Conservation (phyloP, 2,113 vertebrate species). For the Hymenochirus boettgeri region DNA sequence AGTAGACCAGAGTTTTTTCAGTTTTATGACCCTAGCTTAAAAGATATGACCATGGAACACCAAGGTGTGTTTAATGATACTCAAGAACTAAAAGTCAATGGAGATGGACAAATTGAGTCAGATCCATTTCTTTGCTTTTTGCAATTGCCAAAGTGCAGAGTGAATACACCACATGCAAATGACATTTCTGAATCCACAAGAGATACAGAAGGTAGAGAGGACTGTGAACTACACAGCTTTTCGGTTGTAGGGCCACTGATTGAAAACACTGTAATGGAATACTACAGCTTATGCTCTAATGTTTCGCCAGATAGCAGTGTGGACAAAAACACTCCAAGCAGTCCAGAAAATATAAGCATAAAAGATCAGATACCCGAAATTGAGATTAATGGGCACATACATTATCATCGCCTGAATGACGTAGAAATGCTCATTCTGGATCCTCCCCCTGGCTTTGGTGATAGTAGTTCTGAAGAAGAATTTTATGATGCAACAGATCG, state of each 20-base stretch:
- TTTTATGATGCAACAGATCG: slow-evolving; percentile 87
- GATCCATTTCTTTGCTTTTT: slow-evolving; percentile 65
- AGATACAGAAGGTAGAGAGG: slow-evolving; percentile 55
- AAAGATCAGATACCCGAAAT: slow-evolving; percentile 5
- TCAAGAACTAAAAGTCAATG: slow-evolving; percentile 41
- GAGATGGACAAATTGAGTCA: slow-evolving; percentile 50
- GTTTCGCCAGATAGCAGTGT: slow-evolving; percentile 69
- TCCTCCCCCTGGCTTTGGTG: slow-evolving; percentile 69
- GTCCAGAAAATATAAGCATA: slow-evolving; percentile 40
- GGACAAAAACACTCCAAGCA: slow-evolving; percentile 46
- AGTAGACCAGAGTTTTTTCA: slow-evolving; percentile 59
- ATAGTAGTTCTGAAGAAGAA: slow-evolving; percentile 86
- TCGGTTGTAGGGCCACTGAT: slow-evolving; percentile 61
- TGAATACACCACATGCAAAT: slow-evolving; percentile 41
- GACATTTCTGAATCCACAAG: slow-evolving; percentile 45
- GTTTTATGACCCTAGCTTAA: slow-evolving; percentile 62
- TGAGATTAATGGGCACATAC: not conserved
- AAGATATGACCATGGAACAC: slow-evolving; percentile 31
- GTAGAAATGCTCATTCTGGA: slow-evolving; percentile 55
- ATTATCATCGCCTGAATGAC: not conserved
- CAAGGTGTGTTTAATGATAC: not conserved
- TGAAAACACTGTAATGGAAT: slow-evolving; percentile 62
- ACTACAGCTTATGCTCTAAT: slow-evolving; percentile 74
- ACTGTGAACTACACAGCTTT: slow-evolving; percentile 43
- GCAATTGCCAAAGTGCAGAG: slow-evolving; percentile 58